phyloP scores from a whole-genome alignment of 2,797 vertebrate species.

The Lepilemur septentrionalis region DNA sequence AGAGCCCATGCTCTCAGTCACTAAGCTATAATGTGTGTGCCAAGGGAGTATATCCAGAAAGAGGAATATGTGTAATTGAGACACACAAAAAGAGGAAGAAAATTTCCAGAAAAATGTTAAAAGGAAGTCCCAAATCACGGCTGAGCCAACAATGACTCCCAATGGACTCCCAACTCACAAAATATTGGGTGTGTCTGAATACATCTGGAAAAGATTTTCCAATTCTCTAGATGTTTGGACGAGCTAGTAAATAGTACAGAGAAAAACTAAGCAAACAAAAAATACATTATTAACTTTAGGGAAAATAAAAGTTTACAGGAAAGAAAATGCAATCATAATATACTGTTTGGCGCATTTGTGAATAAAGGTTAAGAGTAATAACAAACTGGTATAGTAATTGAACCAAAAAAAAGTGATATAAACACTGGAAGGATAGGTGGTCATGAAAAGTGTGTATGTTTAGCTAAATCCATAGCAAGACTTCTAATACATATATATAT shows the following conservation, averaged over 20 bases:
- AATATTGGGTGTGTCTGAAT: not conserved
- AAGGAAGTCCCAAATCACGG: slow-evolving; percentile 28
- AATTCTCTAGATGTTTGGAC: slow-evolving; percentile 10
- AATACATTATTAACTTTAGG: not conserved
- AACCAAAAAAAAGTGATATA: not conserved
- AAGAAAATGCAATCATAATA: not conserved
- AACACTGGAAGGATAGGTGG: not conserved
- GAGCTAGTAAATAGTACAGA: not conserved
- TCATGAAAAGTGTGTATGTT: too few species aligned
- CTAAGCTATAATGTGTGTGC: not conserved
- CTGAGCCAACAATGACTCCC: not conserved
- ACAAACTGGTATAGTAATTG: not conserved
- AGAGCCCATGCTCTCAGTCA: not conserved
- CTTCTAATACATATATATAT: not conserved
- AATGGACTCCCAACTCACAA: slow-evolving; percentile 25
- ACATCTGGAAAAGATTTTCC: slow-evolving; percentile 41
- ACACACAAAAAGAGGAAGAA: not conserved
- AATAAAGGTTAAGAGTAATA: not conserved
- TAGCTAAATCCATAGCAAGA: not conserved
- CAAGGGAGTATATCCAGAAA: not conserved
- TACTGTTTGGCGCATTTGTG: not conserved
- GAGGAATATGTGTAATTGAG: not conserved
- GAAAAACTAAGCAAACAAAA: slow-evolving; percentile 44
- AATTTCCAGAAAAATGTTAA: slow-evolving; percentile 20
- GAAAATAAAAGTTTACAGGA: not conserved